Evolutionary conservation across 2,113 vertebrate genomes (phyloP).

Genomic region (Atrichornis clamosus): DNA sequence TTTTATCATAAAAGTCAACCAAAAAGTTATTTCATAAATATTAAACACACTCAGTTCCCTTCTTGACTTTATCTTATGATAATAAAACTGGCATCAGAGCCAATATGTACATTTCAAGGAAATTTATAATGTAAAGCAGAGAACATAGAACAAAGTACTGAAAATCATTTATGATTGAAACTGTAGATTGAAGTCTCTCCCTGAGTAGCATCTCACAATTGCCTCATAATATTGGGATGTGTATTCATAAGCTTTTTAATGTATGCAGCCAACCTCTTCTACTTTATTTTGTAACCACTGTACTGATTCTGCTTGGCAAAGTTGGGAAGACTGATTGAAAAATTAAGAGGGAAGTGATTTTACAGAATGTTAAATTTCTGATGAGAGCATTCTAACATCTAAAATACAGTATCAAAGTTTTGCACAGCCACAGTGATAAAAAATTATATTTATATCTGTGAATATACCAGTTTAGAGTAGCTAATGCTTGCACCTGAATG

Average conservation of each 20-base stretch:
- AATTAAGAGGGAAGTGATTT: background rate
- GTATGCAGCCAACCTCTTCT: background rate
- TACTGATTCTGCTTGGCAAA: background rate
- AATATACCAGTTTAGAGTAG: background rate
- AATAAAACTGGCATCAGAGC: conserved; percentile 21
- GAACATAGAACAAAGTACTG: conserved; percentile 15
- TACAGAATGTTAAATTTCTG: background rate
- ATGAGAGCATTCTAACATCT: background rate
- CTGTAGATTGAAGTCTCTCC: background rate
- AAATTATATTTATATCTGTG: background rate
- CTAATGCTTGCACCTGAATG: background rate
- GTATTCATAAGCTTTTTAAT: background rate
- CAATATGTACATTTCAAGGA: background rate
- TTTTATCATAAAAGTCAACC: conserved; percentile 44
- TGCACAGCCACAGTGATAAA: background rate
- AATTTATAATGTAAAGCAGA: background rate
- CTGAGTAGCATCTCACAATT: conserved; percentile 3
- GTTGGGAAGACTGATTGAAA: conserved; percentile 7
- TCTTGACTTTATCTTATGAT: conserved; percentile 53
- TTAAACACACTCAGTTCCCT: conserved; percentile 49
- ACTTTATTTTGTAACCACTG: background rate
- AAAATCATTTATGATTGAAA: conserved; percentile 44
- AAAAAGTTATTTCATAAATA: conserved; percentile 61
- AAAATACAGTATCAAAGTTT: background rate
- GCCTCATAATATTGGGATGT: background rate